These are phyloP conservation scores for Gobiocypris rarus DNA, from an alignment of 2,113 vertebrate genomes.

Conservation along the genomic window DNA sequence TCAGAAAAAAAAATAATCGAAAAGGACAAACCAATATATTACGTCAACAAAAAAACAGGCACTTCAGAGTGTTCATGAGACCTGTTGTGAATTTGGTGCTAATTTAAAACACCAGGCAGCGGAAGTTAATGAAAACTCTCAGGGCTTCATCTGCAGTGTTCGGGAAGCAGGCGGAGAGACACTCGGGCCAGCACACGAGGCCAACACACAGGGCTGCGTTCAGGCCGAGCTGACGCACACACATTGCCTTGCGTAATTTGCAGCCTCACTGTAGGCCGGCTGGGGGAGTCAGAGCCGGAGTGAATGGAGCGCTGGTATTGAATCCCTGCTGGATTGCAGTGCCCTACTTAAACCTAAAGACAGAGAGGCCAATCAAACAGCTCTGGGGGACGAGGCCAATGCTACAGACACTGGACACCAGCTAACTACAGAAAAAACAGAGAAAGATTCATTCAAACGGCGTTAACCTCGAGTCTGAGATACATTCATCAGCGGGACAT, in stretches of 20 bases:
- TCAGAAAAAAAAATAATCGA: background rate
- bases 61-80: background rate
- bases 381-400: slow-evolving; percentile 55
- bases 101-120: slow-evolving; percentile 15
- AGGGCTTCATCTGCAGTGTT: slow-evolving; percentile 44
- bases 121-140: slow-evolving; percentile 6
- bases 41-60: background rate
- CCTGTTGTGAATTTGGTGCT: background rate
- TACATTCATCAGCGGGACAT: slow-evolving; percentile 17
- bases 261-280: slow-evolving; percentile 37
- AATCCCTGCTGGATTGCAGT: slow-evolving; percentile 74
- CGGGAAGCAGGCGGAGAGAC: slow-evolving; percentile 46
- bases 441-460: background rate
- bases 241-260: slow-evolving; percentile 46
- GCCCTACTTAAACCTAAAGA: slow-evolving; percentile 78
- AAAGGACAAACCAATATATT: background rate
- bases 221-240: slow-evolving; percentile 40
- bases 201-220: slow-evolving; percentile 42
- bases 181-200: slow-evolving; percentile 45
- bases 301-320: slow-evolving; percentile 64
- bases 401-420: slow-evolving; percentile 15
- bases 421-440: background rate
- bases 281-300: slow-evolving; percentile 49
- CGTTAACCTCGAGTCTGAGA: background rate
- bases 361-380: slow-evolving; percentile 62